Evolutionary conservation across 2,888 invertebrate genomes (phyloP).

Genomic region (Onthophagus sagittarius): DNA sequence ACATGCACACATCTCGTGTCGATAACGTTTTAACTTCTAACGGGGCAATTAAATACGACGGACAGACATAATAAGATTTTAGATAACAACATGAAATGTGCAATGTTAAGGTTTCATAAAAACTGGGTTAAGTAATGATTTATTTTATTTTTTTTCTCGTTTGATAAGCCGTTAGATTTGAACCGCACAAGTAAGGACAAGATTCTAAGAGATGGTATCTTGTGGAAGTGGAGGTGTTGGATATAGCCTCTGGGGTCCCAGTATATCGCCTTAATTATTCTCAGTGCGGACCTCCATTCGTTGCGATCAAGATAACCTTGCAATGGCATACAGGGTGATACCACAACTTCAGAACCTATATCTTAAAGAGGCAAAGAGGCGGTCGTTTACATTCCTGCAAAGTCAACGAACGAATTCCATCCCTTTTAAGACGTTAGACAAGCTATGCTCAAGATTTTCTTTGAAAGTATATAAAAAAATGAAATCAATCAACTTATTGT

Average conservation of each 20-base stretch:
- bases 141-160: no score
- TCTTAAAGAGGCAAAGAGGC: background rate
- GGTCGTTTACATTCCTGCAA: background rate
- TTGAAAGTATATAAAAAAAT: no score
- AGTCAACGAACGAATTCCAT: background rate
- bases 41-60: background rate
- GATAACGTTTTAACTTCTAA: background rate
- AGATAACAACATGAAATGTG: no score
- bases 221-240: background rate
- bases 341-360: background rate
- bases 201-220: background rate
- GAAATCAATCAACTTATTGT: no score
- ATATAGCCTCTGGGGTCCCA: background rate
- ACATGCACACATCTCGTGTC: background rate
- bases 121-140: no score
- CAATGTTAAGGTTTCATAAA: no score
- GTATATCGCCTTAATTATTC: background rate
- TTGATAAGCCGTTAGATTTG: background rate
- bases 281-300: background rate
- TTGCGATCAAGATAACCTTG: background rate
- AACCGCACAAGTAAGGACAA: background rate
- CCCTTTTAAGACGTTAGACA: no score
- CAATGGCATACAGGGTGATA: background rate
- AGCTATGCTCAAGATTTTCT: no score
- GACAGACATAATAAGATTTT: background rate